A percentile compares a stretch with the other conserved stretches of the same genome.
Conservation (phyloP, 2,113 vertebrate species). For the Falcunculus frontatus region DNA sequence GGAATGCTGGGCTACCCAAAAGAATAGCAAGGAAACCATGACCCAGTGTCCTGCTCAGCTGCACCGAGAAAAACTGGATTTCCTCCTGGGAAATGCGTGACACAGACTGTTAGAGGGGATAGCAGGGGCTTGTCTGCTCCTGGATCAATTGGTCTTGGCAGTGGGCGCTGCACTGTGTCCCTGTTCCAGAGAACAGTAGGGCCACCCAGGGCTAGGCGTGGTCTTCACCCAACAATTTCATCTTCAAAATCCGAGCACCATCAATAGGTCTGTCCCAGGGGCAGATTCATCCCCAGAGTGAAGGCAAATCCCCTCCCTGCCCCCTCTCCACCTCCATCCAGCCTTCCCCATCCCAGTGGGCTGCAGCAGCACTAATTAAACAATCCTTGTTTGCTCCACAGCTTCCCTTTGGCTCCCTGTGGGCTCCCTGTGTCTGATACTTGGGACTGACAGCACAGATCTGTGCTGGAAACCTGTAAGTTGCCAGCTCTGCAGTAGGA, state of each 20-base stretch:
- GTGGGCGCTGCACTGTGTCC: neutral
- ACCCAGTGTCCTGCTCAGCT: neutral
- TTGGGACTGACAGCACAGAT: neutral
- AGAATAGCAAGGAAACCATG: neutral
- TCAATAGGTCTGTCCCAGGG: neutral
- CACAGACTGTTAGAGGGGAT: neutral
- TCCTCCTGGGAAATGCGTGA: neutral
- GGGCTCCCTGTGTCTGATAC: fast-evolving
- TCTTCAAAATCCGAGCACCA: neutral
- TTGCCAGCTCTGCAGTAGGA: neutral
- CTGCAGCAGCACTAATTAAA: neutral
- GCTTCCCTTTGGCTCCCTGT: neutral
- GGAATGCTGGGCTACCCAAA: neutral
- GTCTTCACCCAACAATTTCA: neutral
- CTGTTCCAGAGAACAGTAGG: neutral
- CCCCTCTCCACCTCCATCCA: neutral
- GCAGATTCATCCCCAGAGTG: neutral
- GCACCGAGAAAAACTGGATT: neutral
- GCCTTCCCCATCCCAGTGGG: neutral
- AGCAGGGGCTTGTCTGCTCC: neutral
- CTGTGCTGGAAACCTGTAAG: neutral
- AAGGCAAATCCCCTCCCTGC: neutral
- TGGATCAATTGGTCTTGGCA: neutral
- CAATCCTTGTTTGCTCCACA: neutral
- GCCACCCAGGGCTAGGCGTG: neutral